Evolutionary conservation across 2,113 vertebrate genomes (phyloP).

Genomic region (Dendropsophus ebraccatus): DNA sequence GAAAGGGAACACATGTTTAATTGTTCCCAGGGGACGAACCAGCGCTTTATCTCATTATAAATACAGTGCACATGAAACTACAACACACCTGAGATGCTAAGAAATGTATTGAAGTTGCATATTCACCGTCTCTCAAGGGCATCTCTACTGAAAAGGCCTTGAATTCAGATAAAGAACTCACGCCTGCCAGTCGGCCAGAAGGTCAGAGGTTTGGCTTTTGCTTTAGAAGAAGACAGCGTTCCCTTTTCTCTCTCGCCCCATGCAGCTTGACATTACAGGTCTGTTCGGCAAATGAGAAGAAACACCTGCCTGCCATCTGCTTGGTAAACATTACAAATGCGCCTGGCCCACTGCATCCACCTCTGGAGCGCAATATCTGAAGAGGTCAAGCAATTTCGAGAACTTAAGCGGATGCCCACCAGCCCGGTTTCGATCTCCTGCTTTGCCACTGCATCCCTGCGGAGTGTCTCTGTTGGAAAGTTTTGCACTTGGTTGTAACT

Average conservation of each 20-base stretch:
- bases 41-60: conserved; percentile 70
- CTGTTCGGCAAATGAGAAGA: conserved; percentile 67
- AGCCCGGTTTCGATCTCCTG: neutral
- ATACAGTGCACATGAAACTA: conserved; percentile 49
- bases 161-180: conserved; percentile 25
- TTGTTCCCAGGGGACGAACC: conserved; percentile 70
- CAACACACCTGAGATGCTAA: conserved; percentile 44
- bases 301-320: conserved; percentile 74
- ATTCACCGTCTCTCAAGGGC: conserved; percentile 52
- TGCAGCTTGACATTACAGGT: conserved; percentile 63
- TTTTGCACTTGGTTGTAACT: neutral
- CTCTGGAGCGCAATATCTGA: conserved; percentile 69
- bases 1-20: conserved; percentile 71
- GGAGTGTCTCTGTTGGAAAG: neutral
- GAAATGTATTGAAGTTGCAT: conserved; percentile 43
- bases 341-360: conserved; percentile 68
- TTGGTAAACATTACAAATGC: conserved; percentile 80
- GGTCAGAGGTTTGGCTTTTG: conserved; percentile 44
- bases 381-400: conserved; percentile 25
- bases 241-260: conserved; percentile 62
- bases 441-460: neutral
- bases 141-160: conserved; percentile 43
- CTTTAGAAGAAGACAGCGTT: conserved; percentile 54
- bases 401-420: neutral
- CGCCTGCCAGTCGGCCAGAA: conserved; percentile 47